Percentiles rank a stretch among this genome's conserved stretches.
phyloP scores from a whole-genome alignment of 2,113 vertebrate species.

The Antechinus flavipes region DNA sequence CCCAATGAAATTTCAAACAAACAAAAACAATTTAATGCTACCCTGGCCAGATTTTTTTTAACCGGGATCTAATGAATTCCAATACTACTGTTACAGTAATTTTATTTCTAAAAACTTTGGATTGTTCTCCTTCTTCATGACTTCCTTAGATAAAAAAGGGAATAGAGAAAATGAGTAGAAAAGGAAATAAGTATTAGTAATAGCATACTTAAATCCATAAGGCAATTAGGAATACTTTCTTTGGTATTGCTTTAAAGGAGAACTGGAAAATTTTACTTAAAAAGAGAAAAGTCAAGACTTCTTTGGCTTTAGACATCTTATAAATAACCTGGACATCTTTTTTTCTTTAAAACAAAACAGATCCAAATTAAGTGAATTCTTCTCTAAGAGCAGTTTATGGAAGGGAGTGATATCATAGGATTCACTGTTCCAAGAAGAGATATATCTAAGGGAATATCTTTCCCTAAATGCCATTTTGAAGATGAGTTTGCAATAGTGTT shows the following conservation, averaged over 20 bases:
- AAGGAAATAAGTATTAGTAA: slow-evolving; percentile 31
- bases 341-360: slow-evolving; percentile 63
- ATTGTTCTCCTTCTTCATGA: slow-evolving; percentile 20
- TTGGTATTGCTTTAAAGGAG: slow-evolving; percentile 69
- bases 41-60: neutral
- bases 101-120: neutral
- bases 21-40: neutral
- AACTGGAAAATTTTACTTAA: slow-evolving; percentile 73
- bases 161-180: slow-evolving; percentile 40
- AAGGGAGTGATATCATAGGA: neutral
- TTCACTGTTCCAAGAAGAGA: neutral
- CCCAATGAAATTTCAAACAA: slow-evolving; percentile 23
- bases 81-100: neutral
- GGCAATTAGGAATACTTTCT: slow-evolving; percentile 69
- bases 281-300: slow-evolving; percentile 40
- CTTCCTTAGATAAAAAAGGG: slow-evolving; percentile 4
- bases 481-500: neutral
- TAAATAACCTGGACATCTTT: slow-evolving; percentile 62
- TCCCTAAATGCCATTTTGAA: neutral
- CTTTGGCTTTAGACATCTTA: neutral
- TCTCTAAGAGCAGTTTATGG: slow-evolving; percentile 14
- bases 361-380: slow-evolving; percentile 33
- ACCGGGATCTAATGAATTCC: neutral
- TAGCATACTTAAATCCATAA: slow-evolving; percentile 57
- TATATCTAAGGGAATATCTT: neutral